Conservation (phyloP, 2,113 vertebrate genomes). For the Larimichthys polyactis region DNA sequence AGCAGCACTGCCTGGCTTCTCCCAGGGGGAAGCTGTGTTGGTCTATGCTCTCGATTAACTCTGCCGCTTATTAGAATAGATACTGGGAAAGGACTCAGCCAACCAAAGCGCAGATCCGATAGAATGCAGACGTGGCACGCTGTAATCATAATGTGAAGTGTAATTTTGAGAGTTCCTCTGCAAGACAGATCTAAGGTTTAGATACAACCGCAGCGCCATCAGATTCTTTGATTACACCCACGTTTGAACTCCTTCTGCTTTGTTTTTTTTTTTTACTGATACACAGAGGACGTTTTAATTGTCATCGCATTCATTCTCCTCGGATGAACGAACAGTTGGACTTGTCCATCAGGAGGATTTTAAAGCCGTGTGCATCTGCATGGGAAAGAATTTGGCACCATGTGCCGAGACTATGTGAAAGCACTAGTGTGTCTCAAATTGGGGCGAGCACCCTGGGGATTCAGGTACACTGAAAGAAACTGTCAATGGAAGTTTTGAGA, state of each 20-base stretch:
- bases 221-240: slow-evolving; percentile 37
- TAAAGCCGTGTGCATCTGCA: slow-evolving; percentile 28
- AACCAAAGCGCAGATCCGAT: slow-evolving; percentile 62
- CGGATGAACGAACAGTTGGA: slow-evolving; percentile 39
- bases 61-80: slow-evolving; percentile 78
- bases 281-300: slow-evolving; percentile 43
- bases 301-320: slow-evolving; percentile 46
- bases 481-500: slow-evolving; percentile 51
- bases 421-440: slow-evolving; percentile 23
- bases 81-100: slow-evolving; percentile 66
- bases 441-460: slow-evolving; percentile 18
- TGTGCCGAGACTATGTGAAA: slow-evolving; percentile 26
- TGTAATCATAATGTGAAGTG: slow-evolving; percentile 62
- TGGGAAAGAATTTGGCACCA: slow-evolving; percentile 21
- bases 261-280: slow-evolving; percentile 29
- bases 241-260: slow-evolving; percentile 19
- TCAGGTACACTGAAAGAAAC: slow-evolving; percentile 48
- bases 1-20: slow-evolving; percentile 73
- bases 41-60: slow-evolving; percentile 80
- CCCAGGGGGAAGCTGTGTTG: slow-evolving; percentile 74
- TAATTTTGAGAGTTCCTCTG: slow-evolving; percentile 52
- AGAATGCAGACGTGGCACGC: slow-evolving; percentile 42
- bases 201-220: slow-evolving; percentile 31
- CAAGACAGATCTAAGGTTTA: slow-evolving; percentile 43
- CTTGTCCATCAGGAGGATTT: slow-evolving; percentile 28